These are phyloP conservation scores for Drosophila sproati DNA, from an alignment of 1,140 invertebrate species.

Conservation along the genomic window DNA sequence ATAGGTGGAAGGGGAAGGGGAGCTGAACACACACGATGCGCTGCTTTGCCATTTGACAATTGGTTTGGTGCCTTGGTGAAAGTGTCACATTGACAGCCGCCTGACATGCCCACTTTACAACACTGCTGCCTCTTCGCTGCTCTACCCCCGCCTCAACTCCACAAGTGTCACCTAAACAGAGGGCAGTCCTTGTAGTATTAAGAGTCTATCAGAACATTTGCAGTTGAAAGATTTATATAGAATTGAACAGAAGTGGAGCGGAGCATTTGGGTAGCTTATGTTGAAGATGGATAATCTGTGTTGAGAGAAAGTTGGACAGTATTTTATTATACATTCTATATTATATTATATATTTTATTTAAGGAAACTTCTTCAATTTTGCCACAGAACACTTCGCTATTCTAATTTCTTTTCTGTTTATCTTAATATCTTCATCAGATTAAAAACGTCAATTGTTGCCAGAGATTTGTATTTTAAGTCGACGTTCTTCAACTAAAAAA, in stretches of 20 bases:
- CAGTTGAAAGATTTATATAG: too few relatives aligned
- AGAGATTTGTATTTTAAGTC: too few relatives aligned
- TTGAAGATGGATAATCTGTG: too few relatives aligned
- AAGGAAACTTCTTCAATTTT: too few relatives aligned
- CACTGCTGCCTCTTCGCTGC: slow-evolving; percentile 4
- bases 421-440: too few relatives aligned
- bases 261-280: too few relatives aligned
- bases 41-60: slow-evolving; percentile 28
- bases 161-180: slow-evolving; percentile 1
- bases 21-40: slow-evolving; percentile 67
- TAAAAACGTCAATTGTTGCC: too few relatives aligned
- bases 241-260: too few relatives aligned
- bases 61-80: slow-evolving; percentile 56
- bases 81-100: slow-evolving; percentile 65
- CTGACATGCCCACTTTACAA: slow-evolving; percentile 66
- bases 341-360: background rate
- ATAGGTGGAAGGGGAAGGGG: slow-evolving; percentile 2
- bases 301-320: background rate
- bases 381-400: background rate
- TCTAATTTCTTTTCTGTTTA: too few relatives aligned
- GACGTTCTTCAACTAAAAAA: too few relatives aligned
- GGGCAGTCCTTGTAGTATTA: slow-evolving; percentile 9
- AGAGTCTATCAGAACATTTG: too few relatives aligned
- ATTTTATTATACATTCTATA: background rate
- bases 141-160: background rate